phyloP scores from a whole-genome alignment of 2,888 invertebrate species.

The Antitype chi region DNA sequence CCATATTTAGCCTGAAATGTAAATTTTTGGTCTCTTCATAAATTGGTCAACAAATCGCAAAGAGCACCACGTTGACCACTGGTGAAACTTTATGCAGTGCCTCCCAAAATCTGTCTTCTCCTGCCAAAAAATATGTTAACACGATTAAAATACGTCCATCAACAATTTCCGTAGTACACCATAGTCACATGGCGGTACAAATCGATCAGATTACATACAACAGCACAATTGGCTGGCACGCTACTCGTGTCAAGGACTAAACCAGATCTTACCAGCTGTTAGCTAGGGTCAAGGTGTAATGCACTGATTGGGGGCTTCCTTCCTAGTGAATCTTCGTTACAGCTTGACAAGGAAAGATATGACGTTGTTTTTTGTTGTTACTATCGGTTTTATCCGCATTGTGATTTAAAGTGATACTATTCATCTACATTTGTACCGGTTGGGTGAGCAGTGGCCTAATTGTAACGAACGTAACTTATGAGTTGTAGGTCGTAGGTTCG shows the following conservation, averaged over 20 bases:
- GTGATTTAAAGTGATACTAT: background rate
- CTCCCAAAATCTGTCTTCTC: background rate
- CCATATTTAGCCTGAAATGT: background rate
- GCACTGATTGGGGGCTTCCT: constrained; percentile 55
- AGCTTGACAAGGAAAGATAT: constrained; percentile 20
- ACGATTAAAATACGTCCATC: background rate
- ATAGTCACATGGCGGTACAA: constrained; percentile 17
- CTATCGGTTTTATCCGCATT: background rate
- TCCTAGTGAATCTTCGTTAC: constrained; percentile 37
- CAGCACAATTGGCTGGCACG: constrained; percentile 53
- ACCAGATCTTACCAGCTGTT: constrained; percentile 54
- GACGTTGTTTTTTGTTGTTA: constrained; percentile 23
- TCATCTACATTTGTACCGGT: too few species aligned
- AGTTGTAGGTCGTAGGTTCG: too few species aligned
- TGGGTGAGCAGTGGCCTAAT: background rate
- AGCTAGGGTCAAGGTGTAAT: constrained; percentile 61
- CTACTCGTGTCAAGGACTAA: constrained; percentile 61
- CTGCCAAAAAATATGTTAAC: background rate
- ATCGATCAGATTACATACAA: constrained; percentile 59
- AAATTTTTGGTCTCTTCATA: background rate
- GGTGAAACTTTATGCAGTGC: background rate
- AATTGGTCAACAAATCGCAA: background rate
- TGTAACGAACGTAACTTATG: too few species aligned
- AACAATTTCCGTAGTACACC: constrained; percentile 4
- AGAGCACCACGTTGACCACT: background rate